These are phyloP conservation scores for Phaedon cochleariae DNA, from an alignment of 2,888 invertebrate species.

Conservation along the genomic window DNA sequence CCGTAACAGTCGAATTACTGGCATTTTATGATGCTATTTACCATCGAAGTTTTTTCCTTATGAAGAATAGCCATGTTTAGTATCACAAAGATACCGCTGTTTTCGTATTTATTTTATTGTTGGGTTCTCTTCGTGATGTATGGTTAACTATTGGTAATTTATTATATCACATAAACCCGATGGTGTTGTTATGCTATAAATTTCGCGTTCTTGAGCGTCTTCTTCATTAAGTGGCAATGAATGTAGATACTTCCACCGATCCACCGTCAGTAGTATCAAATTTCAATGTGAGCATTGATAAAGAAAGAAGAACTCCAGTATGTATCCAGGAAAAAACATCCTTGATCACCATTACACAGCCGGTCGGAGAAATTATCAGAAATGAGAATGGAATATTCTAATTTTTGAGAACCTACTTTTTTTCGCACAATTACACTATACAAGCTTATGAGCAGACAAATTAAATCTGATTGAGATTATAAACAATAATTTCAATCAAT, in stretches of 20 bases:
- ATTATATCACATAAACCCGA: not conserved
- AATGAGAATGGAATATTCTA: no score
- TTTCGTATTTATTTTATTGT: constrained; percentile 13
- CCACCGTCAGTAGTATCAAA: not conserved
- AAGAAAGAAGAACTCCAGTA: no score
- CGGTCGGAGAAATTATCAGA: no score
- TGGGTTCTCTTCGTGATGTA: constrained; percentile 8
- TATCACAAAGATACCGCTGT: constrained; percentile 13
- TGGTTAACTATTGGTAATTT: constrained; percentile 17
- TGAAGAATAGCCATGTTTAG: constrained; percentile 17
- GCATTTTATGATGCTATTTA: constrained; percentile 46
- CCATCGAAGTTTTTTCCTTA: constrained; percentile 14
- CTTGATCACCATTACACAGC: no score
- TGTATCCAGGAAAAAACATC: no score
- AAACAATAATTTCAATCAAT: no score
- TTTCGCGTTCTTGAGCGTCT: not conserved
- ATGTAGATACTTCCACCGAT: not conserved
- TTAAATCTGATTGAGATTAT: no score
- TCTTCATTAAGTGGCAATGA: constrained; percentile 1
- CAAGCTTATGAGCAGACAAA: no score
- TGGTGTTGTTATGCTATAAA: constrained; percentile 5
- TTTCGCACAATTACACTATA: no score
- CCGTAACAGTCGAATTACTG: constrained; percentile 46
- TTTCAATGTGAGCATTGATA: not conserved
- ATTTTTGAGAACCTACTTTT: no score